These are phyloP conservation scores for Drosophila pseudotakahashii DNA, from an alignment of 2,888 invertebrate species.

Conservation along the genomic window DNA sequence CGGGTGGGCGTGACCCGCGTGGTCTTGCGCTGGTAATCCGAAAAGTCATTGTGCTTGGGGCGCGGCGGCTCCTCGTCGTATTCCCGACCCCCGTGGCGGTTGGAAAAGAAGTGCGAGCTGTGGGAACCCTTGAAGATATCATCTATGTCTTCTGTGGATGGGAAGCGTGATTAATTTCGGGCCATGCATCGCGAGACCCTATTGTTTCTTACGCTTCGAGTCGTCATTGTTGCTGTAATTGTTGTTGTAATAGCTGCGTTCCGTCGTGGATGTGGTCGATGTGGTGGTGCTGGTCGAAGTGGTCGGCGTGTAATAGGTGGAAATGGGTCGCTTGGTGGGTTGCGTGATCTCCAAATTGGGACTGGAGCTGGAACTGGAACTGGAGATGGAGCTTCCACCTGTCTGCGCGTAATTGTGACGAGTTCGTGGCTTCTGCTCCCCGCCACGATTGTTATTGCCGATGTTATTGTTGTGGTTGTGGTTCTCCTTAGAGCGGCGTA, in stretches of 20 bases:
- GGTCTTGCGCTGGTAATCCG: constrained; percentile 78
- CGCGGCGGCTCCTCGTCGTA: constrained; percentile 84
- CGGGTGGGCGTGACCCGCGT: constrained; percentile 72
- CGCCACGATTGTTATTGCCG: constrained; percentile 47
- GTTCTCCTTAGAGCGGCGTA: constrained; percentile 82
- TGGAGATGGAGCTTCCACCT: constrained; percentile 11
- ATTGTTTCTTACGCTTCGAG: constrained; percentile 82
- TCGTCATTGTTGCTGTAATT: constrained; percentile 76
- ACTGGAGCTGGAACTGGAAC: constrained; percentile 34
- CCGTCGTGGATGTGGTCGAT: constrained; percentile 68
- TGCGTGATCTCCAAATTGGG: constrained; percentile 65
- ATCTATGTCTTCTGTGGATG: constrained; percentile 84
- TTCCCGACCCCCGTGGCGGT: constrained; percentile 87
- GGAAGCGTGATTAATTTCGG: constrained; percentile 61
- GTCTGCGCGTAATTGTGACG: constrained; percentile 73
- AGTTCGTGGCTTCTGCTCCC: constrained; percentile 81
- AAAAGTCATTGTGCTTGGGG: constrained; percentile 83
- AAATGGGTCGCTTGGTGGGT: constrained; percentile 78
- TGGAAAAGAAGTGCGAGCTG: constrained; percentile 91
- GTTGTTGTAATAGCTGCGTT: constrained; percentile 69
- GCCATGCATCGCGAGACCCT: constrained; percentile 55
- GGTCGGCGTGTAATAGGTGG: constrained; percentile 81
- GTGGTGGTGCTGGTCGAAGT: constrained; percentile 63
- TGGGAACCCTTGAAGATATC: constrained; percentile 89
- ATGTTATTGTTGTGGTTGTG: constrained; percentile 47